These are phyloP conservation scores for Blera fallax DNA, from an alignment of 2,888 invertebrate species.

Conservation along the genomic window DNA sequence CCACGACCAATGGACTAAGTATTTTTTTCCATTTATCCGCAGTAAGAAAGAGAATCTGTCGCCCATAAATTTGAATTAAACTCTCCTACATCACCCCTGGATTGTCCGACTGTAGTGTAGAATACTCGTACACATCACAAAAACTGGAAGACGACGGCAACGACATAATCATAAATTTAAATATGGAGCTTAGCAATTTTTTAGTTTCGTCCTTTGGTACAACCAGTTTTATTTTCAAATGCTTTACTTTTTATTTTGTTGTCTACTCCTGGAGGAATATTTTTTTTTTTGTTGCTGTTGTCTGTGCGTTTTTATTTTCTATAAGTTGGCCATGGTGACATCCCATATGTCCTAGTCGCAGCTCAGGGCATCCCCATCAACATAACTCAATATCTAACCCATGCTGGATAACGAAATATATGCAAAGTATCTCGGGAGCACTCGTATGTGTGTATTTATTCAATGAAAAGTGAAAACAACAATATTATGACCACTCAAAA, in stretches of 20 bases:
- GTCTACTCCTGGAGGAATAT: slow-evolving; percentile 11
- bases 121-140: slow-evolving; percentile 48
- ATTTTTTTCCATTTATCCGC: slow-evolving; percentile 56
- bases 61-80: slow-evolving; percentile 71
- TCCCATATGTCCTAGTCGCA: slow-evolving; percentile 61
- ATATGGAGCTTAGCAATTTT: slow-evolving; percentile 66
- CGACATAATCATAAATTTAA: slow-evolving; percentile 73
- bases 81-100: slow-evolving; percentile 35
- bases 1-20: slow-evolving; percentile 27
- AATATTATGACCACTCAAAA: slow-evolving; percentile 65
- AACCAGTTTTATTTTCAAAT: slow-evolving; percentile 21
- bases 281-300: slow-evolving; percentile 10
- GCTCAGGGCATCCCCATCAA: slow-evolving; percentile 45
- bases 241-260: slow-evolving; percentile 16
- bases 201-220: slow-evolving; percentile 49
- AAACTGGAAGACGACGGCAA: slow-evolving; percentile 55
- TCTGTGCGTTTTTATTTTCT: neutral
- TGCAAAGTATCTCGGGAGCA: slow-evolving; percentile 48
- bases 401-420: slow-evolving; percentile 65
- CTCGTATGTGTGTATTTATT: neutral
- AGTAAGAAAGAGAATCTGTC: slow-evolving; percentile 50
- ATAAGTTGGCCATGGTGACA: slow-evolving; percentile 49
- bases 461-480: slow-evolving; percentile 67
- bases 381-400: slow-evolving; percentile 69
- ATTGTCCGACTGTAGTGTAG: neutral